Evolutionary conservation across 2,113 vertebrate species (phyloP).

Genomic region (Glaucidium brasilianum): DNA sequence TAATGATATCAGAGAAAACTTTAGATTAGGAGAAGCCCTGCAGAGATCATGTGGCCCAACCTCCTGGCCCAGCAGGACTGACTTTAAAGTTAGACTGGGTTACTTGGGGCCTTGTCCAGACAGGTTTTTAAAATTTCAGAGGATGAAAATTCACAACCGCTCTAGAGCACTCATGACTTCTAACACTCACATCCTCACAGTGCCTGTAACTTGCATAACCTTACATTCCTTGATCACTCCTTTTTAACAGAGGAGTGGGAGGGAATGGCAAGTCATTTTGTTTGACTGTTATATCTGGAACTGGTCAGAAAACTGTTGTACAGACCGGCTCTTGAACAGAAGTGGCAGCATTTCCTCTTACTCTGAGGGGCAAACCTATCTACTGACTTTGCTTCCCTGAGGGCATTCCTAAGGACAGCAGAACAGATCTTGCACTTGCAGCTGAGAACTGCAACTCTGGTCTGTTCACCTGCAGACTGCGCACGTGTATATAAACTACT

Average conservation of each 20-base stretch:
- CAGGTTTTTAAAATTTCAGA: neutral
- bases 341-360: neutral
- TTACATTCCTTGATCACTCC: neutral
- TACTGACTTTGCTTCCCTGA: neutral
- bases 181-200: neutral
- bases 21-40: neutral
- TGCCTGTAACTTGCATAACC: accelerated
- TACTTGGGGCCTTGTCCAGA: neutral
- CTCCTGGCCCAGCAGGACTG: neutral
- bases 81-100: neutral
- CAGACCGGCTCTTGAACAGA: neutral
- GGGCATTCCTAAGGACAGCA: neutral
- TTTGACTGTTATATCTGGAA: accelerated
- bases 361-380: neutral
- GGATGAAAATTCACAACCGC: neutral
- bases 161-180: neutral
- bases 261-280: neutral
- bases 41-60: neutral
- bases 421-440: neutral
- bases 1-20: neutral
- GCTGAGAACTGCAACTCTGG: neutral
- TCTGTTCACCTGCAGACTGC: neutral
- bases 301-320: neutral
- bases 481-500: accelerated
- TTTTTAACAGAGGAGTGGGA: neutral